Evolutionary conservation across 2,888 invertebrate species (phyloP), one percentile per base, ranked within the genome.

Genomic region (Tetragonula carbonaria): DNA sequence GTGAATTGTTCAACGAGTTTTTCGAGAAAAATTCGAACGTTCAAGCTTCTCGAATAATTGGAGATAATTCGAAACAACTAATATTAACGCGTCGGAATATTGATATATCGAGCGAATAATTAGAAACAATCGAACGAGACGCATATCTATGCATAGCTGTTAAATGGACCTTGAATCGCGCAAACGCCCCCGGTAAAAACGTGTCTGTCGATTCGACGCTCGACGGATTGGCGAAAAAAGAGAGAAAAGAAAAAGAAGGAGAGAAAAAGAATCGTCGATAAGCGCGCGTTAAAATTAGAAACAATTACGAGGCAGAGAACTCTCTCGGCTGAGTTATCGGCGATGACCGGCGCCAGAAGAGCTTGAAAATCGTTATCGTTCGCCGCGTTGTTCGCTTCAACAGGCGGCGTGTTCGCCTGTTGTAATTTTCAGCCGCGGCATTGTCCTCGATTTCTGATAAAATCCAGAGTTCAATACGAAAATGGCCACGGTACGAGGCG

Each of bases 241-340:
- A 45, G 8, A 11, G 0, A 45, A 8, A 45, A 11, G 8, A 45
- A 45, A 45, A 33, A 16, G 28, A 79, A 28, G 28, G 79, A 67
- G 78, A 86, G 80, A 78, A 73, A 76, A 67, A 63, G 80, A 28
- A 82, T 78, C 59, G 13, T 71, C 38, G 88, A 88, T 88, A 86
- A 84, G 80, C 73, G 51, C 38, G 84, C 72, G 28, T 84, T 38
- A 82, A 88, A 88, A 88, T 88, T 88, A 88, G 86, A 88, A 88
- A 57, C 88, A 84, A 86, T 87, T 88, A 80, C 77, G 63, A 55
- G 72, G 33, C 55, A 62, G 73, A 67, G 71, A 67, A 75, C 28
- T 28, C 1, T 28, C 65, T 72, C 59, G 38, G 50, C 28, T 51
- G n/a, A 57, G 51, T 86, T 88, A 88, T 88, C 82, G 45, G 33